Base-by-base conservation (phyloP, 2,888 invertebrate species). In the Hetaerina titia region DNA sequence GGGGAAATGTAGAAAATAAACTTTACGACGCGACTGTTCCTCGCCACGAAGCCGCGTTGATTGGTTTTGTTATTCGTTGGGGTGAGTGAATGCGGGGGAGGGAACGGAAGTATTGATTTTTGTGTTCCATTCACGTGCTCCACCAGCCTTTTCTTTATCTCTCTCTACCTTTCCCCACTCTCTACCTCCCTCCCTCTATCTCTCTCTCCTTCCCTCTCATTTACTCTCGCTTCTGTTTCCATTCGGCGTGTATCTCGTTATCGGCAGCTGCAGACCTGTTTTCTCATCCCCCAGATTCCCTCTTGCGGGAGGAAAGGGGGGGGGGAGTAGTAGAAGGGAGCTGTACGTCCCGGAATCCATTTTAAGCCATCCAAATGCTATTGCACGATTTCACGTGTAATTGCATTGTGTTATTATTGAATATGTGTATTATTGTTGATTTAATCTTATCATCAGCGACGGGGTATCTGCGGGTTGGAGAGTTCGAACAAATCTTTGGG, bases 1-100 rank as follows among this genome's bases (percentile, higher is more conserved):
- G 15, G 45, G n/a, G 56, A 92, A 92, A 56, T 69, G 69, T 17
- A 25, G 69, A 56, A 69, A 92, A 69, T 92, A 92, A 92, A 92
- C 69, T 92, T n/a, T n/a, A 31, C 69, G 56, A n/a, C 92, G 45
- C n/a, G 45, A 45, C 63, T 90, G 63, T 63, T 64, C 90, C 25
- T 25, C 90, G 31, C 90, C 19, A 63, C 90, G 31, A 90, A 90
- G 92, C 92, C 69, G 74, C 92, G 69, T 69, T 92, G 92, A 92
- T 92, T 92, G 92, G 92, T 92, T 92, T 92, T 92, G 92, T 92
- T 92, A 74, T 64, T 74, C 22, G 60, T 60, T 57, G 13, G 57
- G 60, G 15, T 19, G 89, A 56, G 45, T 31, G 13, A 31, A 25
- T 60, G 11, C 13, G 31, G 13, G 81, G 81, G 25, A 25, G 81